Base-by-base conservation (phyloP, 2,888 invertebrate species). In the Esperia sulphurella region DNA sequence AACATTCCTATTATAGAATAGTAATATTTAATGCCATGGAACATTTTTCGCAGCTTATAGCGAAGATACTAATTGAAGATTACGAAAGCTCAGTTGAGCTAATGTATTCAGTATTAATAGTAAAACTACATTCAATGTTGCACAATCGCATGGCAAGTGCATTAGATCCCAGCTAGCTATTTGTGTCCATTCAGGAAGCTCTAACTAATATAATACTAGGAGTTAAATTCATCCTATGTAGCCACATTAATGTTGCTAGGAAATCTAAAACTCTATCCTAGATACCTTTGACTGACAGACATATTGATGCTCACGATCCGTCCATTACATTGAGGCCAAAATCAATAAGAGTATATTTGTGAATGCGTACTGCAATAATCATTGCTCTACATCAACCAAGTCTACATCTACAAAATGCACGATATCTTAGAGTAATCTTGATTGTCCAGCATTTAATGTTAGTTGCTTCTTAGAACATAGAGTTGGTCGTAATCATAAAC, bases 151-250 rank as follows among this genome's bases (percentile, higher is more conserved):
- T 76, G 64, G 65, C 59, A 63, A 66, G 59, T 63, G 65, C 65
- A 68, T 73, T 70, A 62, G 65, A 79, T 71, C 67, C 62, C 55
- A 50, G 50, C 55, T 54, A 56, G 68, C 71, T 83, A 80, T 82
- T 83, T 76, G 57, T 59, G 66, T 73, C 60, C 75, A 79, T 73
- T 61, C 75, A 79, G 80, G 75, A 83, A 81, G 73, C 68, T 66
- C 52, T 51, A 58, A 38, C 57, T 53, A 62, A 63, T 66, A 64
- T 60, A 60, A 59, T 61, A 52, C 57, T 60, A 37, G 58, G 55
- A 61, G 59, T 59, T 52, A 63, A 58, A 65, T 59, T 55, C 49
- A 58, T 57, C 60, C 53, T 52, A 60, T 53, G 50, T 57, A 61
- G 48, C 47, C 39, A 55, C 53, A 21, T 21, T 21, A 21, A 21